Evolutionary conservation across 2,113 vertebrate species (phyloP), one percentile per base, ranked within the genome.

Genomic region (Ardeotis arabs): DNA sequence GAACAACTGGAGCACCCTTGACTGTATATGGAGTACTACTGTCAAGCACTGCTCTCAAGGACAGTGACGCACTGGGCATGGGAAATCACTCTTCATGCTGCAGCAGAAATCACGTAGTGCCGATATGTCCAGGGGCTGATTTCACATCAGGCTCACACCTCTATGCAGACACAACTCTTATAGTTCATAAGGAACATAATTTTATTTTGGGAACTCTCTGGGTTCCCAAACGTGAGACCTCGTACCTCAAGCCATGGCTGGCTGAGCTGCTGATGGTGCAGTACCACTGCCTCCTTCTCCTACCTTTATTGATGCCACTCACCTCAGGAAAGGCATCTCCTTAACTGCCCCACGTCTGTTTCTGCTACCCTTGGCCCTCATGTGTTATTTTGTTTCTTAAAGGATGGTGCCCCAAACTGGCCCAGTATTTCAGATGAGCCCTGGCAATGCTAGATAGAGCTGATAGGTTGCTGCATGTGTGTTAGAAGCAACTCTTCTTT

Each of bases 21-120:
- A 49, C 64, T 68, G 67, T n/a, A n/a, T 14, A 24, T 4, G 5
- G 24, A 33, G 23, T 64, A 15, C n/a, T 72, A 3, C 33, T 44
- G 63, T 50, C 50, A 64, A 91, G 84, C 11, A 7, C 37, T 81
- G 4, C 84, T 63, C 6, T 33, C 31, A 41, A 4, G 7, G 58
- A 25, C 0, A 1, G 11, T 24, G 72, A 60, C 1, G 8, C 23
- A 2, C 33, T 10, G 27, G 44, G 35, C 0, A 0, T 5, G 16
- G 31, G 35, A 56, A n/a, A 74, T 31, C 10, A 10, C 41, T 63
- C 39, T 49, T 74, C 23, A 2, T 6, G 14, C 28, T 72, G 25
- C 41, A 45, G 39, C 31, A 49, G 52, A 74, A 86, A 77, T 59
- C 22, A 6, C 37, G 49, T 1, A 27, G 27, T 9, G 49, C 6